Evolutionary conservation across 1,140 invertebrate genomes (phyloP).

Genomic region (Ganaspis sp.): DNA sequence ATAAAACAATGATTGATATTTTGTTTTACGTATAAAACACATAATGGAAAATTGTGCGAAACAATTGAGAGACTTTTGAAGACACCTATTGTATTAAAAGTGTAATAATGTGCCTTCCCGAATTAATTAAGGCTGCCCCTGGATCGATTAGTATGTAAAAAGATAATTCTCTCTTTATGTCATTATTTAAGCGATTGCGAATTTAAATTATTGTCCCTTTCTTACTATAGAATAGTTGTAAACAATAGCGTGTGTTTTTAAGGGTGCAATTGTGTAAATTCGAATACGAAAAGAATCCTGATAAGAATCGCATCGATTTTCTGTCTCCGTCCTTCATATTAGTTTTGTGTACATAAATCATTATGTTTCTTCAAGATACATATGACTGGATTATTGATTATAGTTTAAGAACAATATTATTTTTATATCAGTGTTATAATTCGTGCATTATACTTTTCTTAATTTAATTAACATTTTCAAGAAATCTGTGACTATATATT

Average conservation of each 20-base stretch:
- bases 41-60: not conserved
- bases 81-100: not conserved
- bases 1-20: too few species aligned
- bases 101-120: not conserved
- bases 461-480: not conserved
- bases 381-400: not conserved
- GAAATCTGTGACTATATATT: not conserved
- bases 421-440: conserved; percentile 6
- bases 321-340: conserved; percentile 8
- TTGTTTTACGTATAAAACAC: not conserved
- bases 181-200: not conserved
- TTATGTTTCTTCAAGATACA: conserved; percentile 1
- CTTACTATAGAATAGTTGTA: not conserved
- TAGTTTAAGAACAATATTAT: conserved; percentile 9
- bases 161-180: not conserved
- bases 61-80: not conserved
- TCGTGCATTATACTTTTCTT: not conserved
- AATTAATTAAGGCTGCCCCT: conserved; percentile 2
- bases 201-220: not conserved
- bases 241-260: conserved; percentile 2
- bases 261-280: not conserved
- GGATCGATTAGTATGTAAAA: not conserved
- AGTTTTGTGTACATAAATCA: conserved; percentile 20
- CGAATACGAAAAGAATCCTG: not conserved
- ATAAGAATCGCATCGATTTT: not conserved